Conservation (phyloP, 2,888 invertebrate species). For the Steinernema scapterisci region DNA sequence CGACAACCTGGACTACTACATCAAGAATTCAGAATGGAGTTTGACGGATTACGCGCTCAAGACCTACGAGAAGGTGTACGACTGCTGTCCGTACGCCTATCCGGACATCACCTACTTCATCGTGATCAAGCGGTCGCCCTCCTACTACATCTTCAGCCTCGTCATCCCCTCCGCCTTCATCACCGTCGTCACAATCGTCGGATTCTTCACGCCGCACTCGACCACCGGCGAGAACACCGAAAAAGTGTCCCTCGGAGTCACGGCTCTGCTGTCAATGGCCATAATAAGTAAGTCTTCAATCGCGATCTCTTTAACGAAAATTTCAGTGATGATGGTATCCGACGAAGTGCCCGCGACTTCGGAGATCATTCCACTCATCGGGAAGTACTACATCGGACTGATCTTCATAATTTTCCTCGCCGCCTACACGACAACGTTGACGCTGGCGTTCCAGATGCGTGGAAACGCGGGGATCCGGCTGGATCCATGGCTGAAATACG, state of each 20-base stretch:
- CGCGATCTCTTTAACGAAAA: background rate
- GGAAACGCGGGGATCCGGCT: conserved; percentile 60
- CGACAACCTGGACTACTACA: conserved; percentile 62
- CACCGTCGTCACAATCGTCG: conserved; percentile 65
- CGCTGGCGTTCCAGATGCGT: conserved; percentile 61
- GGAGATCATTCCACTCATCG: conserved; percentile 64
- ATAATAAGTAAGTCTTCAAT: conserved; percentile 53
- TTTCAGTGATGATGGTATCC: conserved; percentile 61
- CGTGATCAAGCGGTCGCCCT: conserved; percentile 59
- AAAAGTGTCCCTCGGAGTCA: conserved; percentile 65
- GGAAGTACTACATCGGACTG: conserved; percentile 64
- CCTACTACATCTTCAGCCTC: conserved; percentile 65
- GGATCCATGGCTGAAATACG: conserved; percentile 50
- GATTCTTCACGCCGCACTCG: conserved; percentile 66
- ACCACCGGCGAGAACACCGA: conserved; percentile 66
- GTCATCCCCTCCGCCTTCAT: conserved; percentile 65
- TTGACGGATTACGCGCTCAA: conserved; percentile 61
- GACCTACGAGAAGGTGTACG: conserved; percentile 54
- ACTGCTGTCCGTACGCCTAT: conserved; percentile 63
- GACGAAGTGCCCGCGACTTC: conserved; percentile 64
- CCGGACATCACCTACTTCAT: conserved; percentile 64
- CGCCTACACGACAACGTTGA: conserved; percentile 62
- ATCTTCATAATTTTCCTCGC: conserved; percentile 64
- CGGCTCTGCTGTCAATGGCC: conserved; percentile 63
- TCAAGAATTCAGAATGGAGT: conserved; percentile 64